A percentile compares a stretch with the other conserved stretches of the same genome.
phyloP scores from a whole-genome alignment of 2,888 invertebrate genomes.

The Callyntrura sp. region DNA sequence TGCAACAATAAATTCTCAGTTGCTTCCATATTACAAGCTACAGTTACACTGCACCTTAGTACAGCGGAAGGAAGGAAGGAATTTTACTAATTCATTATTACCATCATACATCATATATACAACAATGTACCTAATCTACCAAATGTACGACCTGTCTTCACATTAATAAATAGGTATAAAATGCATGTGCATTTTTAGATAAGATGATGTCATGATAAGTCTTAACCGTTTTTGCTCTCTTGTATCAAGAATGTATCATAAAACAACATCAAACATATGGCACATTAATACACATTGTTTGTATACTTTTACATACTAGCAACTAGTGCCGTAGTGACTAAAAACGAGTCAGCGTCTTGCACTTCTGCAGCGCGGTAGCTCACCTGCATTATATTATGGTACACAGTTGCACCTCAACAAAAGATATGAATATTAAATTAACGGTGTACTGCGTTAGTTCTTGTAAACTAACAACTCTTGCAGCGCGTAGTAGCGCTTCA shows the following conservation, averaged over 20 bases:
- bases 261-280: background rate
- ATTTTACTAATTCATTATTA: constrained; percentile 9
- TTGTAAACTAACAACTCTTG: background rate
- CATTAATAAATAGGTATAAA: constrained; percentile 1
- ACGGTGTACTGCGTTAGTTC: background rate
- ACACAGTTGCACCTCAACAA: background rate
- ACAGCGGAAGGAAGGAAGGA: constrained; percentile 15
- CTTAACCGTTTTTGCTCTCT: background rate
- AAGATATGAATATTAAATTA: background rate
- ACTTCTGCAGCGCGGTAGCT: background rate
- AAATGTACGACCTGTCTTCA: constrained; percentile 28
- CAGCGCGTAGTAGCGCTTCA: background rate
- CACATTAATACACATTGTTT: background rate
- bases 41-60: background rate
- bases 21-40: constrained; percentile 22
- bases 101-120: background rate
- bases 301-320: background rate
- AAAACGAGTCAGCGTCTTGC: background rate
- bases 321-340: background rate
- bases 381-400: too few species aligned
- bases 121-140: background rate
- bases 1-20: background rate
- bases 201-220: constrained; percentile 47
- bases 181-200: constrained; percentile 13
- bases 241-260: constrained; percentile 14